phyloP scores from a whole-genome alignment of 2,888 invertebrate genomes.

The Anoncus sp. region DNA sequence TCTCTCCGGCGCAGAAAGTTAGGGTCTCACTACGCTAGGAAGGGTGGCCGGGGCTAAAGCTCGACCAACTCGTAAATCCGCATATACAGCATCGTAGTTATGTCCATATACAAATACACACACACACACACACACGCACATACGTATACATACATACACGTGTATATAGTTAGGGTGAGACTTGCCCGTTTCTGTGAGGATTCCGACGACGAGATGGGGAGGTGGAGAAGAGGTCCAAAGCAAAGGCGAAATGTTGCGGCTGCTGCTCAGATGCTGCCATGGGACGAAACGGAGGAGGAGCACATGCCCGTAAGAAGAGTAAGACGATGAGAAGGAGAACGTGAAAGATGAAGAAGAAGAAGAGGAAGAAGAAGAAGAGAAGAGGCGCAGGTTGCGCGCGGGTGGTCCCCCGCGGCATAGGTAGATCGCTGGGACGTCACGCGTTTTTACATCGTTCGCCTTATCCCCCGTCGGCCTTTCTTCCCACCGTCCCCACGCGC shows the following conservation, averaged over 20 bases:
- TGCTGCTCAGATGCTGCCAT: constrained; percentile 42
- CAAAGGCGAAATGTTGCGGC: constrained; percentile 41
- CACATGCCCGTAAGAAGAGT: constrained; percentile 54
- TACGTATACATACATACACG: constrained; percentile 30
- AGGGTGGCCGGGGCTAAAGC: constrained; percentile 50
- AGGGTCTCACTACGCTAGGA: constrained; percentile 26
- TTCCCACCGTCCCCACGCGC: constrained; percentile 52
- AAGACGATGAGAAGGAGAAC: constrained; percentile 57
- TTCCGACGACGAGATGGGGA: constrained; percentile 35
- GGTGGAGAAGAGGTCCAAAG: constrained; percentile 33
- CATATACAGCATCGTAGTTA: constrained; percentile 48
- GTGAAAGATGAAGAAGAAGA: constrained; percentile 51
- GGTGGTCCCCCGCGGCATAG: constrained; percentile 81
- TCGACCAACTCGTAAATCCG: constrained; percentile 65
- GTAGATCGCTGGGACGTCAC: constrained; percentile 74
- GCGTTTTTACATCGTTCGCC: constrained; percentile 73
- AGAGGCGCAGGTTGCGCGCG: constrained; percentile 77
- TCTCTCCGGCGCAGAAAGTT: constrained; percentile 43
- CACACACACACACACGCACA: background rate
- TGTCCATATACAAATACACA: background rate
- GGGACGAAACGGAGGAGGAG: constrained; percentile 45
- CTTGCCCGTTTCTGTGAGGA: constrained; percentile 44
- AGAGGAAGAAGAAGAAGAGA: constrained; percentile 69
- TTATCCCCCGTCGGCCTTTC: constrained; percentile 58
- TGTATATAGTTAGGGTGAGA: constrained; percentile 51